Base-by-base conservation (phyloP, 64 coral and sea anemone genomes). In the Orbicella faveolata region DNA sequence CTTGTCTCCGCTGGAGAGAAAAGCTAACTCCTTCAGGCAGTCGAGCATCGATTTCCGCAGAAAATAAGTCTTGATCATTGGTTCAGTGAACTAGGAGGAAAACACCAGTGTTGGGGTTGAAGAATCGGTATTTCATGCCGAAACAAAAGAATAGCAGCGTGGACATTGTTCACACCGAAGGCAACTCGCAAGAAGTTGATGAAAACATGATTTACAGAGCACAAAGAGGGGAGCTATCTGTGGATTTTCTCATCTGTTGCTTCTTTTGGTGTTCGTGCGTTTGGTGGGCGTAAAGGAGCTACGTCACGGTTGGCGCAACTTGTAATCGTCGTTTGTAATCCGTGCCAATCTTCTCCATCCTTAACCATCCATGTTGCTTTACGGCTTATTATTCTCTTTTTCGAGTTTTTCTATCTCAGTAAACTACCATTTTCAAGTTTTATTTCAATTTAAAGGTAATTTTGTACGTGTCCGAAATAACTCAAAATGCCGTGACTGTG, bases 241-340 rank as follows among this genome's bases (percentile, higher is more conserved):
- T 80, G 36, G 69, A 90, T 61, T 62, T 90, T 59, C n/a, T 90
- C 18, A 75, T 35, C 76, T 90, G 89, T 21, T 90, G 78, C 62
- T 90, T 90, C 79, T 90, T 82, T 67, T 90, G 89, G 78, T 90
- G 89, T 44, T 74, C 89, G 1, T 90, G 78, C 23, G 34, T 90
- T 23, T 90, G 89, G 89, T 90, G 89, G 89, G 62, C 54, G 13
- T 90, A 90, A 63, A 37, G 63, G 8, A 15, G 55, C 11, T 16
- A 59, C 55, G 55, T 12, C 12, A 59, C 55, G 30, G 30, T 30
- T 30, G 30, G 30, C 30, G 44, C 5, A 48, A 2, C 44, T 48
- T 4, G 44, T 48, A 48, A 48, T 48, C 44, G 44, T 48, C 5
- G 44, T 48, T 48, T 48, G 3, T 48, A 48, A 48, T 3, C 0